These are phyloP conservation scores for Acanthopagrus latus DNA, from an alignment of 2,797 vertebrate species.

Conservation along the genomic window DNA sequence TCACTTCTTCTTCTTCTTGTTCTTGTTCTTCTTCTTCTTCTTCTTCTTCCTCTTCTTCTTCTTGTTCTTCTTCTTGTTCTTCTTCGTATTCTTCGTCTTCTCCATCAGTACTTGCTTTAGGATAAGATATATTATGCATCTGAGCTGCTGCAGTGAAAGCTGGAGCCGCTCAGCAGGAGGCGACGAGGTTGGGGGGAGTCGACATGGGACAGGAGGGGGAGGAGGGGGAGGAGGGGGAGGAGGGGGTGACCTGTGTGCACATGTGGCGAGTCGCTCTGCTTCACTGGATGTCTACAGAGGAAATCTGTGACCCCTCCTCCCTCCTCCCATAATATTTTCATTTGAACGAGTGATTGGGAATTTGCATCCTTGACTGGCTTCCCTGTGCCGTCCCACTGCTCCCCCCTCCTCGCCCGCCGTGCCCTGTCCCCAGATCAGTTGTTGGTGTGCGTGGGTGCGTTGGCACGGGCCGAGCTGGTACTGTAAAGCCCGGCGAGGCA, in stretches of 20 bases:
- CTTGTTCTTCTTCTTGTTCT: no score
- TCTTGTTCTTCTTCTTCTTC: no score
- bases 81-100: no score
- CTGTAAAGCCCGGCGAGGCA: slow-evolving; percentile 71
- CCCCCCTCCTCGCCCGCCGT: background rate
- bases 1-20: no score
- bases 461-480: slow-evolving; percentile 57
- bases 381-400: slow-evolving; percentile 7
- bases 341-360: slow-evolving; percentile 68
- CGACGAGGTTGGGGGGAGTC: background rate
- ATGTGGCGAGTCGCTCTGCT: slow-evolving; percentile 48
- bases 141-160: background rate
- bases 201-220: background rate
- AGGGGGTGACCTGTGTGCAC: slow-evolving; percentile 11
- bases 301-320: slow-evolving; percentile 8
- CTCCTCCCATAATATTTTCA: slow-evolving; percentile 52
- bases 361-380: slow-evolving; percentile 75
- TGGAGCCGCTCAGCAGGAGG: slow-evolving; percentile 4
- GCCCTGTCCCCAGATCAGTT: slow-evolving; percentile 45
- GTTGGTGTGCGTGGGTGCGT: slow-evolving; percentile 53
- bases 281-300: slow-evolving; percentile 25
- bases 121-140: no score
- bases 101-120: no score
- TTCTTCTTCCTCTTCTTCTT: no score
- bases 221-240: background rate